Evolutionary conservation across 2,797 vertebrate species (phyloP), one percentile per base, ranked within the genome.

Genomic region (Xenops minutus): DNA sequence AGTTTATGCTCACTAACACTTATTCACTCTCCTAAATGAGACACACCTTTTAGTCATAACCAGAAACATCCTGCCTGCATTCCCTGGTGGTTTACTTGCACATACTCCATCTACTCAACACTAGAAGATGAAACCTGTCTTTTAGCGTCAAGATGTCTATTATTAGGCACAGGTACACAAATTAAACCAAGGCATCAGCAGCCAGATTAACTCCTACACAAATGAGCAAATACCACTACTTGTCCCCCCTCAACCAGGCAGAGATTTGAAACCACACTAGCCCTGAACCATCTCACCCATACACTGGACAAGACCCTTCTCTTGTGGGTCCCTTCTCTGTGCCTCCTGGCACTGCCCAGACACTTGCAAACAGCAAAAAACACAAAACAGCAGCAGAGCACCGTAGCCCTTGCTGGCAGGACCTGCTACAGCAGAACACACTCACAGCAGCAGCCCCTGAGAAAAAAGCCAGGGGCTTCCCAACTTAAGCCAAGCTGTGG

Each of bases 341-440:
- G 4, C 13, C 32, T 41, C 51, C 10, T 16, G 21, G 22, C 16
- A 0, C 55, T 39, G 27, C 30, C 19, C 54, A 37, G 36, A 43
- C 11, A 15, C 24, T 27, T 43, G 3, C 13, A 7, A 39, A 14
- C 44, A 46, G 44, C 44, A 46, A 46, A 46, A 46, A 43, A 41
- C 10, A 43, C 36, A 55, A 4, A 54, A 44, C 8, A 44, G 36
- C 1, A 0, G 12, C 32, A 32, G 23, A 14, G 32, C 46, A 44
- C 0, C 0, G 18, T 34, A 78, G 39, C 16, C 21, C n/a, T 32
- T 6, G 12, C 14, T 24, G 24, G 8, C 3, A 3, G 72, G 26
- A 86, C 14, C 17, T 18, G 34, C 27, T 1, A 0, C 54, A 66
- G 49, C 48, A 44, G 64, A 81, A 55, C 2, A 0, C 16, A 3